Conservation (phyloP, 2,797 vertebrate genomes). For the Jordanella pulchra region DNA sequence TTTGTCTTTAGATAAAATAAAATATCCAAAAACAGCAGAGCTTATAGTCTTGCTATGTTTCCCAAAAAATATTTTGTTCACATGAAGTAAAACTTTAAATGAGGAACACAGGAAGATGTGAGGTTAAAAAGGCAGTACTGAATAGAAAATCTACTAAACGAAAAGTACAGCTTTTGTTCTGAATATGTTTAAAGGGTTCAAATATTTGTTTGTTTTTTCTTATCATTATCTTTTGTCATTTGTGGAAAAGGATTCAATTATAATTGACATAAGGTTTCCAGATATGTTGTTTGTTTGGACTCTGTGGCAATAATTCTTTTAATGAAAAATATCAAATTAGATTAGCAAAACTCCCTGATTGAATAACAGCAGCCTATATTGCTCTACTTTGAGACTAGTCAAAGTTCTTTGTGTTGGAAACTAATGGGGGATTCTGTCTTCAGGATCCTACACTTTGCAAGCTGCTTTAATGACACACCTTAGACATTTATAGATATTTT, state of each 20-base stretch:
- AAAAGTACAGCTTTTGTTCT: neutral
- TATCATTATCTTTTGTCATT: neutral
- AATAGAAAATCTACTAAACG: neutral
- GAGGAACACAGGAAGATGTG: neutral
- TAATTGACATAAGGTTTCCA: neutral
- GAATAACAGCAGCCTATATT: conserved; percentile 2
- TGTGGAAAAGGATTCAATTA: neutral
- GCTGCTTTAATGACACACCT: neutral
- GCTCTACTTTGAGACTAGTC: neutral
- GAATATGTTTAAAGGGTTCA: neutral
- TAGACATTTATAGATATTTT: no score
- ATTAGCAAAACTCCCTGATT: conserved; percentile 1
- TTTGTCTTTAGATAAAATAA: neutral
- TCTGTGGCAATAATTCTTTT: neutral
- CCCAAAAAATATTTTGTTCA: neutral
- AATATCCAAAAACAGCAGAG: neutral
- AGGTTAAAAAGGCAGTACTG: neutral
- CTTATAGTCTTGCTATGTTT: neutral
- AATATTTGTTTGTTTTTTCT: neutral
- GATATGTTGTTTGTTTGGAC: conserved; percentile 1
- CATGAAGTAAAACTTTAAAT: neutral
- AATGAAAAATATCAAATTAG: neutral
- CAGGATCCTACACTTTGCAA: neutral
- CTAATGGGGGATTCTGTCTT: neutral
- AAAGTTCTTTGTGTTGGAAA: neutral